phyloP scores from a whole-genome alignment of 2,797 vertebrate genomes.

The Centroberyx gerrardi region DNA sequence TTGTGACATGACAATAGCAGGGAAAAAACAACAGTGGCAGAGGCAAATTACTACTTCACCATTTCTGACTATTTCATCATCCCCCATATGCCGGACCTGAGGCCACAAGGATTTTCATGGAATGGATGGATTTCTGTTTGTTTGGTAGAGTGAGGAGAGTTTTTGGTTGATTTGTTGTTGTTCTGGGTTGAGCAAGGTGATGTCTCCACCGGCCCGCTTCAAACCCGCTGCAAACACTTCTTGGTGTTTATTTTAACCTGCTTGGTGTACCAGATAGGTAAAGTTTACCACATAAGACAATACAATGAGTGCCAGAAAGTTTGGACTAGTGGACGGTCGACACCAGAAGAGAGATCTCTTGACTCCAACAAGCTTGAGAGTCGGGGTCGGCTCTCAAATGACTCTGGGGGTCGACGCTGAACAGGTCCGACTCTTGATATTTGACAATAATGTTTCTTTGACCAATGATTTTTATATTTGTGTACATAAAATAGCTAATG shows the following conservation, averaged over 20 bases:
- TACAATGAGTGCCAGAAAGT: too few species aligned
- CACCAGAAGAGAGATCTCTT: too few species aligned
- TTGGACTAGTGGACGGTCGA: too few species aligned
- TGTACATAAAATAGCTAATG: too few species aligned
- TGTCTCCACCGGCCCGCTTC: conserved; percentile 41
- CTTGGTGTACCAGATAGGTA: too few species aligned
- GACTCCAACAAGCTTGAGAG: too few species aligned
- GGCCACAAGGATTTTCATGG: conserved; percentile 64
- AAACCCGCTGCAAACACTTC: conserved; percentile 21
- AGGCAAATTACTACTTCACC: conserved; percentile 38
- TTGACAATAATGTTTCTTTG: too few species aligned
- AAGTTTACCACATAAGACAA: too few species aligned
- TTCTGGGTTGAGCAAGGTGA: conserved; percentile 47
- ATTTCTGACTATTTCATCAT: conserved; percentile 72
- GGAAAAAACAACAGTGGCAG: conserved; percentile 28
- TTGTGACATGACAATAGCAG: conserved; percentile 37
- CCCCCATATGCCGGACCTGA: conserved; percentile 56
- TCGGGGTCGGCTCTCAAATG: too few species aligned
- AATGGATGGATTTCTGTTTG: conserved; percentile 49
- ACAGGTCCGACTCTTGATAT: too few species aligned
- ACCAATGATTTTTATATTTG: too few species aligned
- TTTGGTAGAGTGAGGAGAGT: conserved; percentile 49
- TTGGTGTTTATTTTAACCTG: conserved; percentile 33
- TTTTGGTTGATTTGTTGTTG: conserved; percentile 51
- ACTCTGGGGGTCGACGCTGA: too few species aligned